A percentile compares a stretch with the other conserved stretches of the same genome.
Conservation (phyloP, 2,888 invertebrate genomes). For the Piscicola geometra region DNA sequence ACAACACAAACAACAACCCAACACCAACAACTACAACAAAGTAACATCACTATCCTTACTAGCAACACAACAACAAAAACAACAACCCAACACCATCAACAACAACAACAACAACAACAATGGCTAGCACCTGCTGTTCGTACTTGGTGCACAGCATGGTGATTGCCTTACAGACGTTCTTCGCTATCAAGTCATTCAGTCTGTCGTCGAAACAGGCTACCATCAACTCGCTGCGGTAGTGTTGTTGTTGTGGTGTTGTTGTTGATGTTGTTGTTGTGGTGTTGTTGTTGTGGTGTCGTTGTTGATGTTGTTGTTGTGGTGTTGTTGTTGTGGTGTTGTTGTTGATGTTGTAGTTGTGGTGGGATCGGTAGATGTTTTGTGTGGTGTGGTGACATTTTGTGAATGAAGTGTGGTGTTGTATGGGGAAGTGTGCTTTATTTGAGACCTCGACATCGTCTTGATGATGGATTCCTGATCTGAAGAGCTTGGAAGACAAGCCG, state of each 20-base stretch:
- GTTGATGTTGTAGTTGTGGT: background rate
- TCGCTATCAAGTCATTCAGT: slow-evolving; percentile 71
- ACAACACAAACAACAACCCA: background rate
- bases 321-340: background rate
- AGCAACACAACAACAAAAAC: background rate
- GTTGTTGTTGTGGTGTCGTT: too few relatives aligned
- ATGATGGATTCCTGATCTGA: slow-evolving; percentile 70
- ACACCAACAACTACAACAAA: background rate
- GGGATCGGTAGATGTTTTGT: too few relatives aligned
- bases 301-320: too few relatives aligned
- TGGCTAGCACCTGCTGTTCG: slow-evolving; percentile 65
- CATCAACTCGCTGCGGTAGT: slow-evolving; percentile 65
- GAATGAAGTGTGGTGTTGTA: too few relatives aligned
- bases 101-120: slow-evolving; percentile 40
- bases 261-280: background rate
- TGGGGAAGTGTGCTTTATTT: too few relatives aligned
- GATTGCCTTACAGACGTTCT: slow-evolving; percentile 77
- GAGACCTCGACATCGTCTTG: slow-evolving; percentile 56
- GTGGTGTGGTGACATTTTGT: too few relatives aligned
- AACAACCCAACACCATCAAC: slow-evolving; percentile 1
- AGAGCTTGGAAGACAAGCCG: slow-evolving; percentile 61
- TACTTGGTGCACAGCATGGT: slow-evolving; percentile 72
- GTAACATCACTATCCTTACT: background rate
- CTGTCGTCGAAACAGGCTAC: slow-evolving; percentile 78
- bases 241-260: too few relatives aligned